Evolutionary conservation across 1,140 invertebrate genomes (phyloP).

Genomic region (Penaeus chinensis): DNA sequence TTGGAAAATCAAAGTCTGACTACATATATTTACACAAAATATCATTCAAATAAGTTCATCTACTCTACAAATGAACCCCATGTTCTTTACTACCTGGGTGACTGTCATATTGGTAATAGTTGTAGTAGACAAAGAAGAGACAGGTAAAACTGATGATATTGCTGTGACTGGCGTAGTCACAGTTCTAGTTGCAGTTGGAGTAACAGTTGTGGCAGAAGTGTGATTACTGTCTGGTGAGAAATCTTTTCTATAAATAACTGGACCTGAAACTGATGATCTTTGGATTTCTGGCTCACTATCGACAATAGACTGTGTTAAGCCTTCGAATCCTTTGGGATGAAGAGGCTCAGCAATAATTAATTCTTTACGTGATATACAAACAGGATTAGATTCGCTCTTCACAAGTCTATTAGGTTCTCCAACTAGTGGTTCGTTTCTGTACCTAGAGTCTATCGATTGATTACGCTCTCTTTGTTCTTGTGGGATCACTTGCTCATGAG

Average conservation of each 20-base stretch:
- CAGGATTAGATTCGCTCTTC: constrained; percentile 43
- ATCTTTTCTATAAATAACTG: constrained; percentile 15
- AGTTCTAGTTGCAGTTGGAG: constrained; percentile 42
- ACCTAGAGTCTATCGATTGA: constrained; percentile 16
- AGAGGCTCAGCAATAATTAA: neutral
- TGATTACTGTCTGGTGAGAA: constrained; percentile 45
- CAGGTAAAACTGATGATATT: constrained; percentile 22
- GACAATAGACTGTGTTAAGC: constrained; percentile 9
- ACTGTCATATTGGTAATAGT: constrained; percentile 53
- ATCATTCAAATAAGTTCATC: neutral
- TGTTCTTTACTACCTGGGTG: constrained; percentile 50
- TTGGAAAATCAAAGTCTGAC: no score
- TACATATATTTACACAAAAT: no score
- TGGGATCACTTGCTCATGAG: constrained; percentile 46
- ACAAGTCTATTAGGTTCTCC: constrained; percentile 34
- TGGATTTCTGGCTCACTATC: constrained; percentile 27
- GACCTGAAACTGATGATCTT: constrained; percentile 14
- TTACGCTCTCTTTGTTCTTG: constrained; percentile 30
- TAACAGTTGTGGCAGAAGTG: constrained; percentile 31
- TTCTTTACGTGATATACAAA: constrained; percentile 36
- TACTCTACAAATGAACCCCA: constrained; percentile 5
- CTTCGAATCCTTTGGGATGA: constrained; percentile 26
- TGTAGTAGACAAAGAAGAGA: constrained; percentile 38
- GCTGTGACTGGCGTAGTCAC: constrained; percentile 25
- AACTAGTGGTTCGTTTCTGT: constrained; percentile 1